A percentile compares a stretch with the other conserved stretches of the same genome.
Evolutionary conservation across 2,888 invertebrate species (phyloP).

Genomic region (Pristionchus entomophagus): DNA sequence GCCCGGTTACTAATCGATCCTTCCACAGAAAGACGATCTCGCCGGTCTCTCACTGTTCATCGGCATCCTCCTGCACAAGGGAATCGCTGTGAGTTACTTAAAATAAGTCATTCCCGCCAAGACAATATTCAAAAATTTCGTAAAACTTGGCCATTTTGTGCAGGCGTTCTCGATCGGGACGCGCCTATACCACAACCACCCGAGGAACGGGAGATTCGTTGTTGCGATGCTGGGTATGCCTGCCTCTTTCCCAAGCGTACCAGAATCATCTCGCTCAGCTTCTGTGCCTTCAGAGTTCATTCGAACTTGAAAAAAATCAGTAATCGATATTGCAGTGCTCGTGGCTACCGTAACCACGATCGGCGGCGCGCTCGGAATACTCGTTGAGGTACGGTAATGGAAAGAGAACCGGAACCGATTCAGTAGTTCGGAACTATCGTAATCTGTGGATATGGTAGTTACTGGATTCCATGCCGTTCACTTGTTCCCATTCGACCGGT

Average conservation of each 20-base stretch:
- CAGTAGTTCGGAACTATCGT: not conserved
- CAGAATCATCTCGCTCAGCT: not conserved
- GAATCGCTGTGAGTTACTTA: not conserved
- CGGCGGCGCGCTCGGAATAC: constrained; percentile 21
- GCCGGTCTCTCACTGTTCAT: constrained; percentile 15
- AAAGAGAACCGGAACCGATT: no score
- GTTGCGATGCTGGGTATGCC: constrained; percentile 8
- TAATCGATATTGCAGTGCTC: constrained; percentile 12
- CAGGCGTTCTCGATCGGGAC: constrained; percentile 39
- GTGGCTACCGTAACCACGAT: constrained; percentile 30
- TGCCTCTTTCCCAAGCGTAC: not conserved
- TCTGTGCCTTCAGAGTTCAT: not conserved
- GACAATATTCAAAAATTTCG: not conserved
- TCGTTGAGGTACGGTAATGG: constrained; percentile 6
- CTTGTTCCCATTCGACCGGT: no score
- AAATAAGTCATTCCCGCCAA: not conserved
- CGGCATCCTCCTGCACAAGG: constrained; percentile 42
- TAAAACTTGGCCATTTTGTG: not conserved
- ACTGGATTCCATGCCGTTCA: no score
- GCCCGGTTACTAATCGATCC: no score
- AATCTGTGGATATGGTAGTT: no score
- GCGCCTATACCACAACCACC: constrained; percentile 9
- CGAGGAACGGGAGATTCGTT: not conserved
- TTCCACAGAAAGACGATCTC: constrained; percentile 16
- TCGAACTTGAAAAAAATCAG: not conserved